Percentiles rank a stretch among this genome's conserved stretches.
Conservation (phyloP, 1,140 invertebrate species). For the Drosophila insularis region DNA sequence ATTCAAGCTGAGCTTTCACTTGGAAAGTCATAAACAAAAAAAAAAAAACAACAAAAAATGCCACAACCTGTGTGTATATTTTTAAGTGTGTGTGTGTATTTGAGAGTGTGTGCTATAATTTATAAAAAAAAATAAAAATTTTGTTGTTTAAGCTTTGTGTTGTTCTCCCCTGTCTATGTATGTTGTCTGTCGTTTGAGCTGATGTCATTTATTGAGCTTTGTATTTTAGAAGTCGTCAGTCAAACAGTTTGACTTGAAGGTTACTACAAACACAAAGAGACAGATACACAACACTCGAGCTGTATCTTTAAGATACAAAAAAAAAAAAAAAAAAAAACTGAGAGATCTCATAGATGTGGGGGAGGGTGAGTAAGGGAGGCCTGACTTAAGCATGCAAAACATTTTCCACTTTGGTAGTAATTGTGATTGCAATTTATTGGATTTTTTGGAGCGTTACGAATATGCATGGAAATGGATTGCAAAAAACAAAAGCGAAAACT, state of each 20-base stretch:
- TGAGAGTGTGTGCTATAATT: constrained; percentile 1
- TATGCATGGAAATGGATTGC: constrained; percentile 57
- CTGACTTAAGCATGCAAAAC: constrained; percentile 60
- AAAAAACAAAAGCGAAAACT: constrained; percentile 7
- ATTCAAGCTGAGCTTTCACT: constrained; percentile 48
- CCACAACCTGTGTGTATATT: constrained; percentile 22
- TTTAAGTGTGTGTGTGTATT: not conserved
- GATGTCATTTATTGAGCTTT: constrained; percentile 67
- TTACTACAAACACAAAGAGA: constrained; percentile 44
- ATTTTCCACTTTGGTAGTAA: constrained; percentile 47
- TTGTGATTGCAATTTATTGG: constrained; percentile 74
- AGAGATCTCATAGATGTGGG: not conserved
- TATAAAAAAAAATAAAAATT: constrained; percentile 1
- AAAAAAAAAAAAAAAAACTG: not conserved
- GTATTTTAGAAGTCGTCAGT: constrained; percentile 55
- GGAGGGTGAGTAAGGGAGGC: not conserved
- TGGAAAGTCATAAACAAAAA: constrained; percentile 42
- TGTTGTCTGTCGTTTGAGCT: constrained; percentile 32
- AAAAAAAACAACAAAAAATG: constrained; percentile 12
- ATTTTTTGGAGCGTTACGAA: constrained; percentile 77
- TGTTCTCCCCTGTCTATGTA: constrained; percentile 17
- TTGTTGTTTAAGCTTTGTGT: constrained; percentile 38
- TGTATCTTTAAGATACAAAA: not conserved
- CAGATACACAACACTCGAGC: not conserved
- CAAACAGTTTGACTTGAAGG: constrained; percentile 45